A percentile compares a stretch with the other conserved stretches of the same genome.
Evolutionary conservation across 1,140 invertebrate genomes (phyloP).

Genomic region (Pseudomyrmex sp.): DNA sequence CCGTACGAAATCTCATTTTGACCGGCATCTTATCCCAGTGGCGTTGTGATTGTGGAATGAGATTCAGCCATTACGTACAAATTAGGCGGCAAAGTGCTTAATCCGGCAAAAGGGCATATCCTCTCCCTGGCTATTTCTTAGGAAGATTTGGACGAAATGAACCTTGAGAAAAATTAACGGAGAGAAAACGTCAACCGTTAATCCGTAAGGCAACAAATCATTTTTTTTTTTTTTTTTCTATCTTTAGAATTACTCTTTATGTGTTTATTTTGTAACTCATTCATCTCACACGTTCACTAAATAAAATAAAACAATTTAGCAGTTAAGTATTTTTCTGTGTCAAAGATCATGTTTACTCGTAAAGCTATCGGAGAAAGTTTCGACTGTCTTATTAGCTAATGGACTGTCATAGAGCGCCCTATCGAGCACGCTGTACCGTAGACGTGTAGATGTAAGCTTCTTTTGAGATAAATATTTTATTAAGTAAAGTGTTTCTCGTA

Average conservation of each 20-base stretch:
- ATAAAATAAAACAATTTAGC: background rate
- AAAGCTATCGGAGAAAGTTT: background rate
- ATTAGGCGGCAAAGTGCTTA: slow-evolving; percentile 33
- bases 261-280: background rate
- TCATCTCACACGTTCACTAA: background rate
- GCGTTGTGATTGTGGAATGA: background rate
- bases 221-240: slow-evolving; percentile 29
- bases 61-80: slow-evolving; percentile 34
- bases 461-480: slow-evolving; percentile 6
- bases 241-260: background rate
- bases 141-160: slow-evolving; percentile 3
- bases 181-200: background rate
- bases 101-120: slow-evolving; percentile 3
- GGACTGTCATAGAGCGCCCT: background rate
- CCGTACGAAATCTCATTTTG: background rate
- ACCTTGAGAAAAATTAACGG: slow-evolving; percentile 27
- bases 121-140: background rate
- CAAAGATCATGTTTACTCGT: background rate
- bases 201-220: background rate
- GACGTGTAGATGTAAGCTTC: background rate
- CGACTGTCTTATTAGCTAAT: slow-evolving; percentile 23
- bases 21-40: background rate
- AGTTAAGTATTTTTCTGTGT: background rate
- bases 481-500: slow-evolving; percentile 5
- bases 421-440: background rate